Base-by-base conservation (phyloP, 2,888 invertebrate species). In the Sinodicranocentrus sp. region DNA sequence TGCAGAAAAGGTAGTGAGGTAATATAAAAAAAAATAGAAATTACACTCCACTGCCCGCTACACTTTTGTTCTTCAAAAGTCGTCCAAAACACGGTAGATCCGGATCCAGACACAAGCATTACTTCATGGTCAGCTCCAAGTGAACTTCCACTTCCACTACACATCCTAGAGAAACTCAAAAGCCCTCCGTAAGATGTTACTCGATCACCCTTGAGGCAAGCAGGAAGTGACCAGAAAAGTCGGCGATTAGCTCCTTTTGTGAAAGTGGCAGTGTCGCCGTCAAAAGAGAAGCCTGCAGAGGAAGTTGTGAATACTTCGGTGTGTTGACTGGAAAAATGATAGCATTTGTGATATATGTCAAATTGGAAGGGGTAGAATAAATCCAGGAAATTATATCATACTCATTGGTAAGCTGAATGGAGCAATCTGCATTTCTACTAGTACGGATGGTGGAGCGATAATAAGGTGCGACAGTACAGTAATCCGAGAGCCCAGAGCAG, bases 111-210 rank as follows among this genome's bases (percentile, higher is more conserved):
- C 0, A 87, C 85, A 26, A 88, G 78, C 21, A 88, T 88, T 13
- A 88, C 84, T 52, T 88, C 88, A 44, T 86, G 84, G 63, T 85
- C 86, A 19, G 77, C 59, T 15, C 84, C 84, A 17, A 82, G 68
- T 44, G 65, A 21, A 44, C 48, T 71, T n/a, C 84, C 84, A 52
- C 76, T 65, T 23, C 85, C 82, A 1, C 70, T 59, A 54, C 84
- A 87, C 77, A 73, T 83, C 10, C 87, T 19, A 5, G 78, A 44
- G 15, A 84, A 84, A 17, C 57, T 71, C 1, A 87, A 68, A 33
- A 39, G 21, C n/a, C 84, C 86, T 19, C 87, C 87, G 63, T 87
- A 87, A 1, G 85, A 85, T 5, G 87, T 87, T 1, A 86, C 86
- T n/a, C 86, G 48, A 44, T 86, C 82, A 10, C 85, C 86, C 28